These are phyloP conservation scores for Malurus leucopterus DNA, from an alignment of 2,797 vertebrate species.

Conservation along the genomic window DNA sequence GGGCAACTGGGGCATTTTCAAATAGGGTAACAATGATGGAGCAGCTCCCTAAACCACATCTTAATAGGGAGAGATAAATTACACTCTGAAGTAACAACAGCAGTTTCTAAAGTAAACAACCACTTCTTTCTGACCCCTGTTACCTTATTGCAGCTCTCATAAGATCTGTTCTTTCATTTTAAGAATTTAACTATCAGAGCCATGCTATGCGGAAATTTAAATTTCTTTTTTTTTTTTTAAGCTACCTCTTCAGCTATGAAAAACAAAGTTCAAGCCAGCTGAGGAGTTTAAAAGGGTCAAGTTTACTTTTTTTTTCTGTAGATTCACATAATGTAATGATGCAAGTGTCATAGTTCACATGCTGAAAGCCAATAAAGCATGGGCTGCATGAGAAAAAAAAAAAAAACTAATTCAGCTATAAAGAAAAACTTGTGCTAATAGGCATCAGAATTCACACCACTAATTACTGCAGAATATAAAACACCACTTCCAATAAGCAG, in stretches of 20 bases:
- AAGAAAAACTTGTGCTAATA: background rate
- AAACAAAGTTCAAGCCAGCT: background rate
- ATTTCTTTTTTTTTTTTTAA: background rate
- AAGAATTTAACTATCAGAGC: background rate
- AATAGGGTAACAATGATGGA: background rate
- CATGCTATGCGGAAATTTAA: background rate
- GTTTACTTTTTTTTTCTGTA: background rate
- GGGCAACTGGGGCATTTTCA: background rate
- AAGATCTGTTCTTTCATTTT: background rate
- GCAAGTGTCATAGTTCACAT: background rate
- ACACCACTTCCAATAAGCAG: background rate
- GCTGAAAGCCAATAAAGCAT: background rate
- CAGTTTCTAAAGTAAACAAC: background rate
- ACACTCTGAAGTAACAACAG: background rate
- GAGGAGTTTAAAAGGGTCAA: background rate
- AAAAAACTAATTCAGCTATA: background rate
- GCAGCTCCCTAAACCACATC: background rate
- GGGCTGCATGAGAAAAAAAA: background rate
- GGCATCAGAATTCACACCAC: background rate
- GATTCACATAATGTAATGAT: background rate
- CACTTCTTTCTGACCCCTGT: background rate
- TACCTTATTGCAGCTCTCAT: background rate
- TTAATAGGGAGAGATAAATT: background rate
- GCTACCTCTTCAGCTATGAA: background rate
- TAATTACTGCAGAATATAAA: background rate